These are phyloP conservation scores for Agelas oroides DNA, from an alignment of 37 sponge, comb jelly and placozoan genomes.

Conservation along the genomic window DNA sequence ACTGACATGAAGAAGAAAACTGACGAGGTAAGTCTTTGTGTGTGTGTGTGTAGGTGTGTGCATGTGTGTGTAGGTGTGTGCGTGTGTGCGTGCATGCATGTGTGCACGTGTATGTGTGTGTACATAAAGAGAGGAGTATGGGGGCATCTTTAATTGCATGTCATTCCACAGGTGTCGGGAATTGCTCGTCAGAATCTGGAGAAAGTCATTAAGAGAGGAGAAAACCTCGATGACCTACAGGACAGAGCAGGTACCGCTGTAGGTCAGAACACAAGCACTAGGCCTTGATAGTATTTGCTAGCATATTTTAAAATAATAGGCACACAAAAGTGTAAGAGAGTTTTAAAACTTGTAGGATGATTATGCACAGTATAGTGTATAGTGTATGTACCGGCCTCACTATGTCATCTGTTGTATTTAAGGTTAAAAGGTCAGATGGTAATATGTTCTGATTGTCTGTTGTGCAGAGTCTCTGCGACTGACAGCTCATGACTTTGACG, in stretches of 20 bases:
- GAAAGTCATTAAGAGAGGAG: conserved; percentile 30
- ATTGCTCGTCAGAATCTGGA: conserved; percentile 12
- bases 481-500: conserved; percentile 1
- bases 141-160: neutral
- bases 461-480: conserved; percentile 16
- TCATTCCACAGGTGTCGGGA: neutral
- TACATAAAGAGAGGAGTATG: neutral
- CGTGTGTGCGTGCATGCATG: neutral
- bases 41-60: too few species aligned
- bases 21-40: conserved; percentile 6
- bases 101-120: too few species aligned
- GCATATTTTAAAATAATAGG: too few species aligned
- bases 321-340: too few species aligned
- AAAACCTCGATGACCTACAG: conserved; percentile 33
- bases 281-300: too few species aligned
- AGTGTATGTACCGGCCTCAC: too few species aligned
- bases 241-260: conserved; percentile 40
- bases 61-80: neutral
- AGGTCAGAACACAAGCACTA: too few species aligned
- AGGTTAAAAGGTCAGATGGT: too few species aligned
- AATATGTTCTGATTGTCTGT: too few species aligned
- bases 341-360: too few species aligned
- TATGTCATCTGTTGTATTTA: too few species aligned
- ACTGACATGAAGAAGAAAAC: neutral
- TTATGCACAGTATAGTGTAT: too few species aligned